A percentile compares a stretch with the other conserved stretches of the same genome.
Conservation (phyloP, 2,888 invertebrate species). For the Homarus gammarus region DNA sequence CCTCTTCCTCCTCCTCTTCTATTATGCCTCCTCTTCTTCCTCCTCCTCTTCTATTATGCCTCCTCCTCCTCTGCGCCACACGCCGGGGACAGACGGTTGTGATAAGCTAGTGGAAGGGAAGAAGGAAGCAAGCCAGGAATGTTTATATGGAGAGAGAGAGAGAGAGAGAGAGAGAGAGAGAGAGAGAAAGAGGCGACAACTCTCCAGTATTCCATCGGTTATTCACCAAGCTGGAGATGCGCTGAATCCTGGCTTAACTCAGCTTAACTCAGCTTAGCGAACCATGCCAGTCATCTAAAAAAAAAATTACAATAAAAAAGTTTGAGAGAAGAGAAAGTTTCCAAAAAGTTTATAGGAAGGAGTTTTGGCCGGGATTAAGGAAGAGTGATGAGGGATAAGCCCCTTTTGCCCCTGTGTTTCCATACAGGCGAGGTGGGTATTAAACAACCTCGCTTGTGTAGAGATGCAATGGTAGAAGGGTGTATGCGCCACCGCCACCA, state of each 20-base stretch:
- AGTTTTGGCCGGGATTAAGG: not conserved
- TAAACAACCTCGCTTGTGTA: constrained; percentile 68
- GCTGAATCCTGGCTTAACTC: not conserved
- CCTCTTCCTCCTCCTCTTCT: too few relatives aligned
- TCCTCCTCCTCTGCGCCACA: too few relatives aligned
- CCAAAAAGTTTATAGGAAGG: not conserved
- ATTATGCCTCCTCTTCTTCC: too few relatives aligned
- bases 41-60: too few relatives aligned
- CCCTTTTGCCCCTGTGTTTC: constrained; percentile 62
- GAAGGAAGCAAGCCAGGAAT: not conserved
- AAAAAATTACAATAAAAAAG: not conserved
- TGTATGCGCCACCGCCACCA: not conserved
- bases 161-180: too few relatives aligned
- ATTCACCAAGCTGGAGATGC: not conserved
- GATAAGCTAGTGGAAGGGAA: not conserved
- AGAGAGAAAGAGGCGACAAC: too few relatives aligned
- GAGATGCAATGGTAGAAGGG: constrained; percentile 63
- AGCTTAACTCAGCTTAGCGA: not conserved
- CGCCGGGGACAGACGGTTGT: too few relatives aligned
- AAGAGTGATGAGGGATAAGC: constrained; percentile 8
- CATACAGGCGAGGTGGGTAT: constrained; percentile 75
- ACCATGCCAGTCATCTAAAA: not conserved
- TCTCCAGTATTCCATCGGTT: not conserved
- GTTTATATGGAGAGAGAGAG: not conserved
- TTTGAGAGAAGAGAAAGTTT: not conserved